These are phyloP conservation scores for Eupeodes corollae DNA, from an alignment of 1,140 invertebrate species.

Conservation along the genomic window DNA sequence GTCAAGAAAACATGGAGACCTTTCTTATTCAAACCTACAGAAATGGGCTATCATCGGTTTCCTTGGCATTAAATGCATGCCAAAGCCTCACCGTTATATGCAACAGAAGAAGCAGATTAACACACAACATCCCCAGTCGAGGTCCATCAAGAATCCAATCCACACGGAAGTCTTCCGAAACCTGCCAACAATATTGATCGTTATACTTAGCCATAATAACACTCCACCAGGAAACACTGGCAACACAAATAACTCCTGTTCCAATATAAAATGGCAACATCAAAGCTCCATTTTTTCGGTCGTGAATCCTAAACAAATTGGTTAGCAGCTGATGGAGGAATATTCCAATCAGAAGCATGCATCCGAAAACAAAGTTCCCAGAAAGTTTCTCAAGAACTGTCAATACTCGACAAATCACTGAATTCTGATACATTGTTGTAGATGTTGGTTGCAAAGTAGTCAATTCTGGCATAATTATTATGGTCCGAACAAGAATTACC, in stretches of 20 bases:
- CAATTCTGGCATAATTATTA: slow-evolving; percentile 41
- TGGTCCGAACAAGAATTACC: slow-evolving; percentile 41
- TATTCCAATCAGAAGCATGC: slow-evolving; percentile 48
- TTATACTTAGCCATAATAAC: slow-evolving; percentile 35
- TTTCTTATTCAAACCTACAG: slow-evolving; percentile 14
- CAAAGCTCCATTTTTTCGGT: too few species aligned
- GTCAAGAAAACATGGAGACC: neutral
- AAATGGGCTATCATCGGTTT: slow-evolving; percentile 39
- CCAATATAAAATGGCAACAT: too few species aligned
- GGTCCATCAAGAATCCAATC: slow-evolving; percentile 47
- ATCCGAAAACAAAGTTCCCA: slow-evolving; percentile 43
- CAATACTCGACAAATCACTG: slow-evolving; percentile 39
- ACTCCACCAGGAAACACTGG: slow-evolving; percentile 38
- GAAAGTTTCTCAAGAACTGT: slow-evolving; percentile 40
- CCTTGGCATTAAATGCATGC: slow-evolving; percentile 37
- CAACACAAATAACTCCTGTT: neutral
- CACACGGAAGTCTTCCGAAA: slow-evolving; percentile 37
- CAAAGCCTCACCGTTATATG: slow-evolving; percentile 44
- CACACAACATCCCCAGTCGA: slow-evolving; percentile 39
- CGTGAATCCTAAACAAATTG: neutral
- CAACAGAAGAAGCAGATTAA: slow-evolving; percentile 41
- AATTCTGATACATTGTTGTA: slow-evolving; percentile 40
- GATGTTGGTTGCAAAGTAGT: slow-evolving; percentile 23
- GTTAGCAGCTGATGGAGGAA: slow-evolving; percentile 38
- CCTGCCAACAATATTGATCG: slow-evolving; percentile 44